Percentiles rank a stretch among this genome's conserved stretches.
phyloP scores from a whole-genome alignment of 2,888 invertebrate species.

The Drosophila mimica region DNA sequence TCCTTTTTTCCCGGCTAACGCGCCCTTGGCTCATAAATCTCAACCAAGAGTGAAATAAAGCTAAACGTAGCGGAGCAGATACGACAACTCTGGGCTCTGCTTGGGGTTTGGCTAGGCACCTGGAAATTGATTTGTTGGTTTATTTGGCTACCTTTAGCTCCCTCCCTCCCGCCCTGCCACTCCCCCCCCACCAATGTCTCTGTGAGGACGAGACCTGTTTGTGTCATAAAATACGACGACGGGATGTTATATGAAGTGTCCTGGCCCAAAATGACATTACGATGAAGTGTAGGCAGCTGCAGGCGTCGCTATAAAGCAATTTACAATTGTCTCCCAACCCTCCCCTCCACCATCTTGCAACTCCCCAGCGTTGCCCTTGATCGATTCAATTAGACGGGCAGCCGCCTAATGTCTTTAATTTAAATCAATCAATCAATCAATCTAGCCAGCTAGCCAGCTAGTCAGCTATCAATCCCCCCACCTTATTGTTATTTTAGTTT shows the following conservation, averaged over 20 bases:
- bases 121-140: conserved; percentile 80
- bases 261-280: conserved; percentile 76
- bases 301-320: conserved; percentile 73
- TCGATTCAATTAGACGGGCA: conserved; percentile 72
- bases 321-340: conserved; percentile 62
- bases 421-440: conserved; percentile 79
- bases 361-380: conserved; percentile 37
- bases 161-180: not conserved
- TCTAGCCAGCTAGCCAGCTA: conserved; percentile 36
- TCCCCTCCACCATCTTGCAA: too few relatives aligned
- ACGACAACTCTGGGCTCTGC: conserved; percentile 30
- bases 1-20: conserved; percentile 70
- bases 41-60: conserved; percentile 79
- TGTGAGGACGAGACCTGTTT: conserved; percentile 64
- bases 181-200: not conserved
- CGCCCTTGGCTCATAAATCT: conserved; percentile 79
- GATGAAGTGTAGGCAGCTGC: conserved; percentile 68
- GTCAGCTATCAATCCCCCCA: conserved; percentile 14
- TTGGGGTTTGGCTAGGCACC: conserved; percentile 58
- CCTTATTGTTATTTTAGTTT: conserved; percentile 59
- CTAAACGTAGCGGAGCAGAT: conserved; percentile 70
- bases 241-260: conserved; percentile 72
- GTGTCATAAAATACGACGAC: conserved; percentile 78
- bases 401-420: conserved; percentile 78
- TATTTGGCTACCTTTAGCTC: conserved; percentile 56